Evolutionary conservation across 2,797 vertebrate species (phyloP), one percentile per base, ranked within the genome.

Genomic region (Erethizon dorsatum): DNA sequence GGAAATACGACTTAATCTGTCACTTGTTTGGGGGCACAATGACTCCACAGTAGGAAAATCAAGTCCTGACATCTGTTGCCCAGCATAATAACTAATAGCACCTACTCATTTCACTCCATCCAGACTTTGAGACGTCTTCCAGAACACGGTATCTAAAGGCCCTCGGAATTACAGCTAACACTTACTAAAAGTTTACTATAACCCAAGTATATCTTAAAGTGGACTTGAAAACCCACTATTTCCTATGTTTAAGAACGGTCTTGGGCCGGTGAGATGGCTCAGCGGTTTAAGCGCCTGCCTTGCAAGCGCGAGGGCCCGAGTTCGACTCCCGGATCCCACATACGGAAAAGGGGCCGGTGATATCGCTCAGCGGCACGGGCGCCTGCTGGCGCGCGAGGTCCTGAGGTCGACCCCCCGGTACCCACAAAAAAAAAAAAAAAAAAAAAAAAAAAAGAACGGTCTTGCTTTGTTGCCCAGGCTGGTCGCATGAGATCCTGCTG

Each of bases 101-200:
- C 69, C 50, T 3, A 59, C 20, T 78, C 63, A 93, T 57, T 83
- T 47, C 37, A 91, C 26, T 85, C 18, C 63, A 57, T 61, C 45
- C 54, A 95, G 92, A 88, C 79, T 94, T 94, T 65, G 54, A 96
- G 67, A 78, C 24, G 15, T 24, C 26, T 59, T 85, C 84, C 54
- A 37, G 54, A 59, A 85, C 20, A 82, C 4, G 78, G n/a, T 37
- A 33, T 67, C 57, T 90, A 52, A 77, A 94, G 78, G 33, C 11
- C 47, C n/a, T 47, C n/a, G 45, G 90, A 78, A 56, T 37, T 67
- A 87, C 24, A 87, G 52, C 11, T 52, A 77, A n/a, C 12, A 78
- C 47, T 85, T 47, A 84, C 54, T 69, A 67, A 82, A 69, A 61
- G 52, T 28, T 37, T 57, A 15, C 57, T 80, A 52, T 26, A 28